A percentile compares a stretch with the other conserved stretches of the same genome.
These are phyloP conservation scores for Drosophila chauvacae DNA, from an alignment of 1,140 invertebrate species.

Conservation along the genomic window DNA sequence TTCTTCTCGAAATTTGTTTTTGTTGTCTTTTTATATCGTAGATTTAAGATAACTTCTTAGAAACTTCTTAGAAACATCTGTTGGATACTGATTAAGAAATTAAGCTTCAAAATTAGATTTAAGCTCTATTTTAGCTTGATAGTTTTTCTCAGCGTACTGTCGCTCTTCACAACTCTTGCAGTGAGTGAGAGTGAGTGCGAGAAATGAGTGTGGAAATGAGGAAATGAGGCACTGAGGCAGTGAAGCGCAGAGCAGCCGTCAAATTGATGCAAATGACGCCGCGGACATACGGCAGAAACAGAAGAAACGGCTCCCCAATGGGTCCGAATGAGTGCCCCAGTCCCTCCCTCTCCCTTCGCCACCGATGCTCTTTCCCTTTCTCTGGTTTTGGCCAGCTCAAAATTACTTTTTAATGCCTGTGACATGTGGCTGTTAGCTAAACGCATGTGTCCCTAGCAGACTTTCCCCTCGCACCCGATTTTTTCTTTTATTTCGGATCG, in stretches of 20 bases:
- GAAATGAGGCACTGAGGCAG: conserved; percentile 44
- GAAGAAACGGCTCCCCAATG: conserved; percentile 40
- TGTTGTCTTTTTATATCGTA: background rate
- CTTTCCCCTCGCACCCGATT: background rate
- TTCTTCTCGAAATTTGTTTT: no score
- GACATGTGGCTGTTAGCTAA: conserved; percentile 32
- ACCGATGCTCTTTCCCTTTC: background rate
- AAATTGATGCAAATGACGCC: conserved; percentile 49
- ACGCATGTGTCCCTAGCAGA: conserved; percentile 24
- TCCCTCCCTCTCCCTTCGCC: background rate
- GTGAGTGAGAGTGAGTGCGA: conserved; percentile 8
- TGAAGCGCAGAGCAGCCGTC: conserved; percentile 65
- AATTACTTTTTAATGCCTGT: conserved; percentile 46
- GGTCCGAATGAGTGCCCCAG: conserved; percentile 4
- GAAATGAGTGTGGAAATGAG: conserved; percentile 5
- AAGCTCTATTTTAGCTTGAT: background rate
- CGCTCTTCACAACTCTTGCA: background rate
- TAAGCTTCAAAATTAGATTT: no score
- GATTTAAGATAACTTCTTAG: background rate
- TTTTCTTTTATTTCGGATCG: conserved; percentile 12
- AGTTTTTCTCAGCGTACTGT: conserved; percentile 8
- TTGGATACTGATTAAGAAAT: background rate
- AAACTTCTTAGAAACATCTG: no score
- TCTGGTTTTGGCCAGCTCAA: conserved; percentile 10
- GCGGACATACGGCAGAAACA: conserved; percentile 18